Percentiles rank a stretch among this genome's conserved stretches.
These are phyloP conservation scores for Aldrovandia affinis DNA, from an alignment of 2,797 vertebrate species.

Conservation along the genomic window DNA sequence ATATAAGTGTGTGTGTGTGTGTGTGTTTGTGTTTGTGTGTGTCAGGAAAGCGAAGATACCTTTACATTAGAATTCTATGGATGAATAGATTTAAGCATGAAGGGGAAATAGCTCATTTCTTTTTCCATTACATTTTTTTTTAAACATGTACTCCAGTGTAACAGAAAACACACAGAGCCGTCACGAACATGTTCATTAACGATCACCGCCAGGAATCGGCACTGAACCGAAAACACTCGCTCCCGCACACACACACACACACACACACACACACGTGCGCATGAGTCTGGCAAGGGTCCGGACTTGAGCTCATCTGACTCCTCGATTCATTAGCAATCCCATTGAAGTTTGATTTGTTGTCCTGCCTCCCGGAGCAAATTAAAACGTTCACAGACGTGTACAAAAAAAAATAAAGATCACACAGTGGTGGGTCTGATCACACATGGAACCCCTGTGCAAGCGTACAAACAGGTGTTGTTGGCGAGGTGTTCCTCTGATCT, in stretches of 20 bases:
- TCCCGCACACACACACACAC: neutral
- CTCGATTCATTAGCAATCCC: conserved; percentile 10
- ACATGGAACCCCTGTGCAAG: neutral
- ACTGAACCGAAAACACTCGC: neutral
- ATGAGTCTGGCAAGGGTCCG: neutral
- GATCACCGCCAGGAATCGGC: neutral
- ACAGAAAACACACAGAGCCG: neutral
- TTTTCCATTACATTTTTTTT: neutral
- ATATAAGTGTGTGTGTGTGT: too few relatives aligned
- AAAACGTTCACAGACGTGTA: conserved; percentile 11
- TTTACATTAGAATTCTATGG: neutral
- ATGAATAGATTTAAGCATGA: neutral
- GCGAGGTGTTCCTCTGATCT: conserved; percentile 2
- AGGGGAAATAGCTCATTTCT: neutral
- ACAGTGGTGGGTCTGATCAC: too few relatives aligned
- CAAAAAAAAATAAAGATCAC: neutral
- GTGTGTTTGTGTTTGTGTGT: too few relatives aligned
- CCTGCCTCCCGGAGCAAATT: neutral
- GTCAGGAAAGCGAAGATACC: neutral
- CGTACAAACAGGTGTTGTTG: neutral
- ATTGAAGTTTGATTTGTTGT: conserved; percentile 19
- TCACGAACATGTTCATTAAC: neutral
- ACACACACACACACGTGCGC: neutral
- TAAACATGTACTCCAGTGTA: neutral
- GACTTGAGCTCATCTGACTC: conserved; percentile 1